Evolutionary conservation across 1,140 invertebrate genomes (phyloP).

Genomic region (Rhagoletis zephyria): DNA sequence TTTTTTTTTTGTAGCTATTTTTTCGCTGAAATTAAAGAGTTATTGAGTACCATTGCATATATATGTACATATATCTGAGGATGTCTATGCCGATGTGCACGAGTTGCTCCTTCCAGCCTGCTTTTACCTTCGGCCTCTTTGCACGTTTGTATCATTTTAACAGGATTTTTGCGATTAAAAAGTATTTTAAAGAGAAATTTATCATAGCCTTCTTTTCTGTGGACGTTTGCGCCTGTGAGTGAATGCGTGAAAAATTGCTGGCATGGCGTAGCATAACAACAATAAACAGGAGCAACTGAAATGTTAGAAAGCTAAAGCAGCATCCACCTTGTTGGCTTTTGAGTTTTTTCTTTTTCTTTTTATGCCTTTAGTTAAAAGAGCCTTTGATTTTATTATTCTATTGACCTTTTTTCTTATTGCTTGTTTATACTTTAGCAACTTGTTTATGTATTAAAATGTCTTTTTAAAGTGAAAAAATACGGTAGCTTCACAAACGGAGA

Average conservation of each 20-base stretch:
- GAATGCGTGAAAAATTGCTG: not conserved
- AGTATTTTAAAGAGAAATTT: conserved; percentile 13
- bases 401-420: not conserved
- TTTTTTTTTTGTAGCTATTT: not conserved
- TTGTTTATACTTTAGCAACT: not conserved
- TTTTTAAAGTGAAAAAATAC: too few relatives aligned
- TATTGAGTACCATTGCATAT: not conserved
- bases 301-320: not conserved
- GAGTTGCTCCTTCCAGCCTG: not conserved
- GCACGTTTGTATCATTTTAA: not conserved
- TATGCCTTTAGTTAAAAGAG: not conserved
- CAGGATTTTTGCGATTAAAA: conserved; percentile 17
- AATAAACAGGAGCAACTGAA: not conserved
- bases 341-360: not conserved
- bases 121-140: not conserved
- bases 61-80: not conserved
- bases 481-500: too few relatives aligned
- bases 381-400: not conserved
- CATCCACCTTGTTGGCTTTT: not conserved
- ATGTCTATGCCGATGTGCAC: not conserved
- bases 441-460: not conserved
- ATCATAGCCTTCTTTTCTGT: not conserved
- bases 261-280: not conserved
- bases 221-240: not conserved
- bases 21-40: not conserved